Conservation (phyloP, 1,140 invertebrate genomes). For the Drosophila ironensis region DNA sequence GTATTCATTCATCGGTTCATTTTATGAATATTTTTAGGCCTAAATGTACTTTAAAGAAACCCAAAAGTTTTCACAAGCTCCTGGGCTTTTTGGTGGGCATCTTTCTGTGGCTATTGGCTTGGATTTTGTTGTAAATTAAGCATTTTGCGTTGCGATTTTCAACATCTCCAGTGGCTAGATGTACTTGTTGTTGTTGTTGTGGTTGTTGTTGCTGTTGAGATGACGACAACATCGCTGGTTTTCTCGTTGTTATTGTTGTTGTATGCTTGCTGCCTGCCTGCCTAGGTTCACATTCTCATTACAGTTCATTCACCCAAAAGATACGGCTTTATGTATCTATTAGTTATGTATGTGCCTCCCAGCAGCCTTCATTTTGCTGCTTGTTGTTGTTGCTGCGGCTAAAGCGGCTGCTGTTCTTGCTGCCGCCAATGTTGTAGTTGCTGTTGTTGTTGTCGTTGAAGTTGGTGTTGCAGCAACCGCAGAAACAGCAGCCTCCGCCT, state of each 20-base stretch:
- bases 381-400: not conserved
- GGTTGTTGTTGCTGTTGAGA: conserved; percentile 21
- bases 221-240: conserved; percentile 23
- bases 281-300: conserved; percentile 80
- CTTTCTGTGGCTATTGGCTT: not conserved
- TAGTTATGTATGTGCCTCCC: conserved; percentile 73
- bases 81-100: no score
- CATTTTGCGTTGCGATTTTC: conserved; percentile 72
- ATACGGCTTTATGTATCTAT: conserved; percentile 79
- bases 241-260: conserved; percentile 31
- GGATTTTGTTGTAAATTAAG: conserved; percentile 60
- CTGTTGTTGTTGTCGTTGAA: conserved; percentile 32
- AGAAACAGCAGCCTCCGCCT: conserved; percentile 36
- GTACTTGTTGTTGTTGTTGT: conserved; percentile 1
- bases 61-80: no score
- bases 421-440: conserved; percentile 38
- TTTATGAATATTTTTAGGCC: no score
- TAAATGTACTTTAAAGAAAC: no score
- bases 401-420: not conserved
- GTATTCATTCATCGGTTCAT: no score
- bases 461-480: conserved; percentile 22
- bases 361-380: conserved; percentile 36
- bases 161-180: conserved; percentile 55
- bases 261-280: conserved; percentile 16
- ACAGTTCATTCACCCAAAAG: conserved; percentile 80